Base-by-base conservation (phyloP, 2,113 vertebrate species). In the Hiodon alosoides region DNA sequence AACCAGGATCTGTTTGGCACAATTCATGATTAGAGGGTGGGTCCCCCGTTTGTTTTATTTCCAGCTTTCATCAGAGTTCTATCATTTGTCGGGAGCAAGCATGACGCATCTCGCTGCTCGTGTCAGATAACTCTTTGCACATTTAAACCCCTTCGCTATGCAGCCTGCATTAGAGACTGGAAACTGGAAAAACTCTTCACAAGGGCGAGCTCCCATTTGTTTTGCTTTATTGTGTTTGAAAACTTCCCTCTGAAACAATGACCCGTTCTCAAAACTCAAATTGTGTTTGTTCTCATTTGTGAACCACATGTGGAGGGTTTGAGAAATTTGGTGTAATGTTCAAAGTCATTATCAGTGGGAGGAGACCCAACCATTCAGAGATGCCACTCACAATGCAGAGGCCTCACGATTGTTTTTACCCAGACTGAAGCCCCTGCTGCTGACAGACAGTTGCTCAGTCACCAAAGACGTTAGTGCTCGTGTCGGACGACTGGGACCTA, bases 311-410 rank as follows among this genome's bases (percentile, higher is more conserved):
- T 76, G 65, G 1, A 73, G 70, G 71, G 31, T 31, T 31, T 31
- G 31, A 31, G 31, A 31, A 31, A 31, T 31, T 31, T 31, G 31
- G 31, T 31, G 31, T 31, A 31, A 31, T 31, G 85, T 81, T 67
- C 74, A 88, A 74, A 80, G 82, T 89, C 83, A 87, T 72, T 86
- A 86, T 86, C 84, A 83, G 59, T 53, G 5, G 66, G 53, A 71
- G 8, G 67, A 72, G 59, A 74, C 13, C 77, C 77, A 80, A 80
- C 78, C 78, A 78, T 31, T 31, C 31, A 31, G 31, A 31, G 31
- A 31, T 31, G 31, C 31, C 31, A 61, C 59, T 13, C 59, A 13
- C 59, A 61, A 54, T 2, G 31, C 2, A 31, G 31, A 31, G 31
- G 31, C 31, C 31, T 31, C 31, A 2, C 31, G 2, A 31, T 31